Base-by-base conservation (phyloP, 2,797 vertebrate genomes). In the Numenius phaeopus region DNA sequence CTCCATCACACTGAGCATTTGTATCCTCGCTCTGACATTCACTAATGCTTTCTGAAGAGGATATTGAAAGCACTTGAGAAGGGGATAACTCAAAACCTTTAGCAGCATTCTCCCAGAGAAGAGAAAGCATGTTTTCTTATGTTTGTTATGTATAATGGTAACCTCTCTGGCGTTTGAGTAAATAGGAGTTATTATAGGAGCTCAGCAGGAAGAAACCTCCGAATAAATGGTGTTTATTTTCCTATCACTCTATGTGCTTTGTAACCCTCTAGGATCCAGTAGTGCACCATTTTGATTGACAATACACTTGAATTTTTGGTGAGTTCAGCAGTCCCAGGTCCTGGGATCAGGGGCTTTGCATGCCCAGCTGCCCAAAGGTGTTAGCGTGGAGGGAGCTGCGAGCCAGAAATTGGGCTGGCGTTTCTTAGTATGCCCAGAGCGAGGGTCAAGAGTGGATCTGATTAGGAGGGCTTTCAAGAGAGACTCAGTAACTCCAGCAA, bases 331-430 rank as follows among this genome's bases (percentile, higher is more conserved):
- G 11, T 73, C 34, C 6, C 18, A 40, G 39, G 42, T 73, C 14
- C 24, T 11, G 37, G 40, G 47, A n/a, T 30, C 11, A 10, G 72
- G 47, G 29, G 22, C n/a, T 78, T 47, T 61, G 58, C 29, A 4
- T 1, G 4, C 42, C n/a, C 27, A 24, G 30, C 12, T 44, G n/a
- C 32, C 32, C 10, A 1, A 10, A 59, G 47, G 14, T 40, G 27
- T 39, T 46, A 20, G 47, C 20, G 1, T 0, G 22, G 67, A 34
- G 27, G 11, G 44, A 59, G 34, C 71, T 88, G 65, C 37, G 49
- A 34, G 61, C 2, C 52, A 52, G 55, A 29, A 65, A 5, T 0
- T 1, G 15, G 14, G 14, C 30, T 73, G 52, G 11, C 1, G 0
- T 67, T 88, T 83, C 61, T 69, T 18, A 4, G 44, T 55, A 5